Percentiles rank a stretch among this genome's conserved stretches.
phyloP scores from a whole-genome alignment of 2,888 invertebrate genomes.

The Eupsilia transversa region DNA sequence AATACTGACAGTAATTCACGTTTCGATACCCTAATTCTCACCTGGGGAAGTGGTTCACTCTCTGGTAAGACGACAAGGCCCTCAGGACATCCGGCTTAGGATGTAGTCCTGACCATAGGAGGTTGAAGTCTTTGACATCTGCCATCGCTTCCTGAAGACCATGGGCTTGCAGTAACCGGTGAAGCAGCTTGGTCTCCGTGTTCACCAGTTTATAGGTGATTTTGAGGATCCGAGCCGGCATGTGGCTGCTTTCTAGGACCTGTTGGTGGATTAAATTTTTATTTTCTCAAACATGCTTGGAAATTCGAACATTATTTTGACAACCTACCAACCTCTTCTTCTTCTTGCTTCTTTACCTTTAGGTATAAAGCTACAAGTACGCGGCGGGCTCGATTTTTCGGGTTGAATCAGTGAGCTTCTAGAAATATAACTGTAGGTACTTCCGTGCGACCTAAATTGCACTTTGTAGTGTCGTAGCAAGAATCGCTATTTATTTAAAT shows the following conservation, averaged over 20 bases:
- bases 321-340: too few species aligned
- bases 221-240: slow-evolving; percentile 93
- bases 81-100: slow-evolving; percentile 97
- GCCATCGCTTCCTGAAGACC: slow-evolving; percentile 92
- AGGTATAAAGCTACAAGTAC: too few species aligned
- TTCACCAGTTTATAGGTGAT: slow-evolving; percentile 95
- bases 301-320: too few species aligned
- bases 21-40: slow-evolving; percentile 73
- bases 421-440: too few species aligned
- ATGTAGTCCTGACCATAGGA: slow-evolving; percentile 98
- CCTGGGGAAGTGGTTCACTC: slow-evolving; percentile 98
- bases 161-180: slow-evolving; percentile 94
- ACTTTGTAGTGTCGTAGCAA: too few species aligned
- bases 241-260: slow-evolving; percentile 87
- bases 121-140: slow-evolving; percentile 94
- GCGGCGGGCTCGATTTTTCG: too few species aligned
- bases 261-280: slow-evolving; percentile 50
- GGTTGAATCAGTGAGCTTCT: too few species aligned
- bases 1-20: slow-evolving; percentile 67
- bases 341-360: too few species aligned
- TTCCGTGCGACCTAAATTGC: too few species aligned
- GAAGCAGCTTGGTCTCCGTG: slow-evolving; percentile 95
- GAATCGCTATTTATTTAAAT: too few species aligned
- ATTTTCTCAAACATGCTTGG: neutral
- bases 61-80: slow-evolving; percentile 95